Evolutionary conservation across 1,140 invertebrate species (phyloP).

Genomic region (Papilio machaon): DNA sequence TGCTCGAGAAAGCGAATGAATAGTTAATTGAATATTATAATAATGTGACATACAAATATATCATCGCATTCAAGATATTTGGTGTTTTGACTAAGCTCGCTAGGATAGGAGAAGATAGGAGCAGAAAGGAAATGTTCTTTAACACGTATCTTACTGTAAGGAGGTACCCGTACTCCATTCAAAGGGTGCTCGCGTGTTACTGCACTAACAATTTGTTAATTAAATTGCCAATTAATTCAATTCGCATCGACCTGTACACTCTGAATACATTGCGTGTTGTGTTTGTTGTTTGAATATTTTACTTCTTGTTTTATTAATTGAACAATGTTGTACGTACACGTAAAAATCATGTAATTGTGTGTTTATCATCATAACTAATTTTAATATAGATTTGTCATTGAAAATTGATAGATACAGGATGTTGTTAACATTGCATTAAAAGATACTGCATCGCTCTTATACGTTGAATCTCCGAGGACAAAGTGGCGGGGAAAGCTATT

Average conservation of each 20-base stretch:
- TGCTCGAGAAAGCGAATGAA: background rate
- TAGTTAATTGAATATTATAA: background rate
- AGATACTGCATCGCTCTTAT: background rate
- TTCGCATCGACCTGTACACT: slow-evolving; percentile 20
- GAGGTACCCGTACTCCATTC: background rate
- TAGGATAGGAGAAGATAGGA: background rate
- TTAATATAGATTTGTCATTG: background rate
- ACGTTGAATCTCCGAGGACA: background rate
- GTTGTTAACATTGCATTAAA: background rate
- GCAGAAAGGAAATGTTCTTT: too few relatives aligned
- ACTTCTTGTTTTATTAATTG: background rate
- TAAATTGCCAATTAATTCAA: slow-evolving; percentile 30
- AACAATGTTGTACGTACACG: background rate
- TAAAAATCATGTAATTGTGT: too few relatives aligned
- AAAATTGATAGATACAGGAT: background rate
- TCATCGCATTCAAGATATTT: too few relatives aligned
- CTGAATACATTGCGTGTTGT: background rate
- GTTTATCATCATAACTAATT: background rate
- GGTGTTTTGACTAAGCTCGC: background rate
- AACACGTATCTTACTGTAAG: background rate
- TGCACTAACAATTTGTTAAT: slow-evolving; percentile 9
- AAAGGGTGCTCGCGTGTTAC: slow-evolving; percentile 2
- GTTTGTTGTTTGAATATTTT: background rate
- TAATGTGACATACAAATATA: background rate
- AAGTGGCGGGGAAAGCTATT: slow-evolving; percentile 12